Evolutionary conservation across 2,797 vertebrate genomes (phyloP).

Genomic region (Xenops minutus): DNA sequence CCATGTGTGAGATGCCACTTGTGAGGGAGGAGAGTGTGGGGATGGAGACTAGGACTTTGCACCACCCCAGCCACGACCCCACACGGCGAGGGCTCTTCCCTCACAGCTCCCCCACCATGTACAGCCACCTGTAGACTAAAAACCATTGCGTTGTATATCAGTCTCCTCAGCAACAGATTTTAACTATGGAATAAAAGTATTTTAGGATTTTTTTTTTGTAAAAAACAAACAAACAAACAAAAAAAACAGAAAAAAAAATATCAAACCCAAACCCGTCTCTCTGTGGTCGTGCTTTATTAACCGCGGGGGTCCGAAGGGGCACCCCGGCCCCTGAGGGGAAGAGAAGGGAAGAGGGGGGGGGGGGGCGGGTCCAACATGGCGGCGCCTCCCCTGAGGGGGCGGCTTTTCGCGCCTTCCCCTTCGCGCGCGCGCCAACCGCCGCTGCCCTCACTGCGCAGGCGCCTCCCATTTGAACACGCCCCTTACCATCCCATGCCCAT

Average conservation of each 20-base stretch:
- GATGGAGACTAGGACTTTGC: not conserved
- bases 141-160: slow-evolving; percentile 88
- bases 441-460: accelerated
- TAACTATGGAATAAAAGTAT: slow-evolving; percentile 91
- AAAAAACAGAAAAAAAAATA: not conserved
- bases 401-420: not conserved
- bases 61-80: too few relatives aligned
- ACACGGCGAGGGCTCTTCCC: not conserved
- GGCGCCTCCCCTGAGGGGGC: not conserved
- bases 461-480: not conserved
- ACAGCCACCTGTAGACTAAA: slow-evolving; percentile 80
- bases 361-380: not conserved
- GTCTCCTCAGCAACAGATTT: slow-evolving; percentile 88
- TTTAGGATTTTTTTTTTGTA: slow-evolving; percentile 79
- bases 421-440: not conserved
- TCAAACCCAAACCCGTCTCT: too few relatives aligned
- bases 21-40: not conserved
- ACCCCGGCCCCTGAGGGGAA: accelerated
- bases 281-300: not conserved
- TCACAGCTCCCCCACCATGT: slow-evolving; percentile 67
- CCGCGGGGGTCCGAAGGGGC: accelerated
- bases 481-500: accelerated
- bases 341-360: too few relatives aligned
- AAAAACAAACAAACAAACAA: too few relatives aligned
- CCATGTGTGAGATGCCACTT: not conserved